Conservation (phyloP, 2,888 invertebrate species). For the Apotomis turbidana region DNA sequence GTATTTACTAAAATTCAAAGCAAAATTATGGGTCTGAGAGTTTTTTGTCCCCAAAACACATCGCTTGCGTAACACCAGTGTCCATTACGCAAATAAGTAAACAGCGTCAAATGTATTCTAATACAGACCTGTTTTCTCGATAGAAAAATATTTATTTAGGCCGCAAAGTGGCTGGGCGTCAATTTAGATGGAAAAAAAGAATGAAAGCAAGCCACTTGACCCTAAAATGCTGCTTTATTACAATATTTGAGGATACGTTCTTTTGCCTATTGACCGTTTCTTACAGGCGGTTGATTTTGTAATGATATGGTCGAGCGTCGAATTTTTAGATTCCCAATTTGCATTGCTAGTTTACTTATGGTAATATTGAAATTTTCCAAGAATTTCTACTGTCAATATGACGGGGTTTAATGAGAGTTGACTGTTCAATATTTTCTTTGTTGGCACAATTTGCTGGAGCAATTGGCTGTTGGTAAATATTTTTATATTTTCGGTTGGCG, state of each 20-base stretch:
- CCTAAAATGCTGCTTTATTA: constrained; percentile 34
- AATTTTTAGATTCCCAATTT: constrained; percentile 31
- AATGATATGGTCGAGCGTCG: constrained; percentile 33
- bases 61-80: constrained; percentile 21
- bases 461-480: not conserved
- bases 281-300: constrained; percentile 38
- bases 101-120: constrained; percentile 38
- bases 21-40: not conserved
- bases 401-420: no score
- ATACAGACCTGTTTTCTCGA: constrained; percentile 43
- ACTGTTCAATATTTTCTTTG: not conserved
- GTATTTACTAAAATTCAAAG: not conserved
- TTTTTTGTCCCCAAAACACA: constrained; percentile 6
- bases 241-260: constrained; percentile 39
- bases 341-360: constrained; percentile 29
- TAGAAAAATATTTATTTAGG: constrained; percentile 47
- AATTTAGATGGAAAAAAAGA: constrained; percentile 38
- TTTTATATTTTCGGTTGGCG: no score
- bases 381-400: not conserved
- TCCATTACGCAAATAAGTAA: constrained; percentile 39
- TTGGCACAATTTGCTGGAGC: not conserved
- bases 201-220: constrained; percentile 42
- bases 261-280: constrained; percentile 34
- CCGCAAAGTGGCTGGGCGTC: constrained; percentile 42
- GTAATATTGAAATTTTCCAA: constrained; percentile 22